Conservation (phyloP, 2,113 vertebrate genomes). For the Nettapus auritus region DNA sequence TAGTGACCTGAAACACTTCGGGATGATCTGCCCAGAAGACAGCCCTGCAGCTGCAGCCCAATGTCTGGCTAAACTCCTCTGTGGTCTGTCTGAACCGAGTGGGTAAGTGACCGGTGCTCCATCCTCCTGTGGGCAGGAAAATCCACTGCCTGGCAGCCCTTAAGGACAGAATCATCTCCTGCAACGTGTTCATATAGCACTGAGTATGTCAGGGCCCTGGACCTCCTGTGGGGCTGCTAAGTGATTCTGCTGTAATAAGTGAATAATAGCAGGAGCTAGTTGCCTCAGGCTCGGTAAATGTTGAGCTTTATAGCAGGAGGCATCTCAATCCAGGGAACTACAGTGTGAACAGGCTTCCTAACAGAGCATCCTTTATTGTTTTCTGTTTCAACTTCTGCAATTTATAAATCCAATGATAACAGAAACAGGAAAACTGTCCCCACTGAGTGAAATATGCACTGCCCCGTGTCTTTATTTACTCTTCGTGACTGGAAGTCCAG, state of each 20-base stretch:
- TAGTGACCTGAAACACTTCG: not conserved
- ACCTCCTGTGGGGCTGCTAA: not conserved
- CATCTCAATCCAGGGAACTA: not conserved
- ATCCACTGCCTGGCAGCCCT: not conserved
- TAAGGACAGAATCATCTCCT: not conserved
- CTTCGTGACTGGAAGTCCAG: not conserved
- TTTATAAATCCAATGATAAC: not conserved
- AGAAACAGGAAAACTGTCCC: not conserved
- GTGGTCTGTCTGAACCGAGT: rapidly evolving
- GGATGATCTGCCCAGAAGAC: constrained; percentile 9
- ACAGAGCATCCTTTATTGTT: not conserved
- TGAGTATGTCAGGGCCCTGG: rapidly evolving
- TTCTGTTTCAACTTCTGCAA: not conserved
- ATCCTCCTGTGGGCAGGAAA: not conserved
- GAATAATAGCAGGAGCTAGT: not conserved
- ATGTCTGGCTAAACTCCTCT: rapidly evolving
- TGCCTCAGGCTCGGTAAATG: not conserved
- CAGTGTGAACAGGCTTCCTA: not conserved
- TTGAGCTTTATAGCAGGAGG: not conserved
- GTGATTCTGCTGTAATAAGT: not conserved
- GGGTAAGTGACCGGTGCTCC: not conserved
- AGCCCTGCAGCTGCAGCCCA: not conserved
- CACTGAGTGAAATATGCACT: not conserved
- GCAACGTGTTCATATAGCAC: rapidly evolving
- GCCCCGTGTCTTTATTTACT: not conserved